A percentile compares a stretch with the other conserved stretches of the same genome.
Conservation (phyloP, 2,113 vertebrate species). For the Clarias magur region DNA sequence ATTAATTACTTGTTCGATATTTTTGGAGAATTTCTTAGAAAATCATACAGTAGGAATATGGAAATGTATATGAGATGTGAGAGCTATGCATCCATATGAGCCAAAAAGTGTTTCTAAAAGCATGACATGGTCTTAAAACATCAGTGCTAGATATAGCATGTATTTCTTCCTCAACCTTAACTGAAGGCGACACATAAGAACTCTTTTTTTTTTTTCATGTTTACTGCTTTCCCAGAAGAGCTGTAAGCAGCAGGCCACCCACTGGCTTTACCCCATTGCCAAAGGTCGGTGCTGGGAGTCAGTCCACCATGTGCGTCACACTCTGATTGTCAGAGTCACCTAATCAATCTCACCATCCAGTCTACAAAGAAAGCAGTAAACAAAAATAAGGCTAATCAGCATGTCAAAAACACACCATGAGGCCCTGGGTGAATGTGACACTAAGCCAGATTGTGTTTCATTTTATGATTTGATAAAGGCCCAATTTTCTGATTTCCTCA, state of each 20-base stretch:
- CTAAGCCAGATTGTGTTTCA: background rate
- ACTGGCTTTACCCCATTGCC: slow-evolving; percentile 28
- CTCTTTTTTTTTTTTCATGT: slow-evolving; percentile 18
- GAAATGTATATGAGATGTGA: background rate
- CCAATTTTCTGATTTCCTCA: background rate
- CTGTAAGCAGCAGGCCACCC: slow-evolving; percentile 24
- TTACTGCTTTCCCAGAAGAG: slow-evolving; percentile 43
- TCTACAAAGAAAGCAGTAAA: slow-evolving; percentile 23
- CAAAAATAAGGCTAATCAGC: slow-evolving; percentile 6
- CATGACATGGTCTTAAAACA: background rate
- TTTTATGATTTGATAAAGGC: slow-evolving; percentile 5
- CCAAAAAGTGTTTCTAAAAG: background rate
- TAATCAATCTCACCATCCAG: slow-evolving; percentile 38
- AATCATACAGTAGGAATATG: background rate
- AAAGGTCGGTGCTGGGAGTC: slow-evolving; percentile 30
- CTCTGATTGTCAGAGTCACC: slow-evolving; percentile 38
- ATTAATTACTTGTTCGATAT: background rate
- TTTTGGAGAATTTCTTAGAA: background rate
- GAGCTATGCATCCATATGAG: background rate
- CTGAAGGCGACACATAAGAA: background rate
- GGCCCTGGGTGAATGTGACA: background rate
- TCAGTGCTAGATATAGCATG: background rate
- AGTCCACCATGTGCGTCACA: slow-evolving; percentile 31
- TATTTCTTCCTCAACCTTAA: background rate
- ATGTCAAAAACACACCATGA: slow-evolving; percentile 35